Percentiles rank a stretch among this genome's conserved stretches.
Conservation (phyloP, 2,797 vertebrate species). For the Rhodeus uyekii region DNA sequence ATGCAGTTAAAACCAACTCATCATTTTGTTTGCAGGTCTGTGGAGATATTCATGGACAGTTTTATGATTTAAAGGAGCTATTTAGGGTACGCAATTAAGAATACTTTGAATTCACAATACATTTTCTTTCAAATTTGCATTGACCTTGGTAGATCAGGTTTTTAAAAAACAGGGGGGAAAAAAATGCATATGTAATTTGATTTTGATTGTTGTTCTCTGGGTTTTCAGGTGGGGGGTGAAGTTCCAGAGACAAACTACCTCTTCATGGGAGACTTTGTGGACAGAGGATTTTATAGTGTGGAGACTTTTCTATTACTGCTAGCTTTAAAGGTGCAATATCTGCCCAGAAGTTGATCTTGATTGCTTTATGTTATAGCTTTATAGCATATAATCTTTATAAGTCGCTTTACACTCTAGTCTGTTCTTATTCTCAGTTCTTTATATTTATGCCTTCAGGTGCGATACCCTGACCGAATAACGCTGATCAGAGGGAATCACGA, state of each 20-base stretch:
- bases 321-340: constrained; percentile 84
- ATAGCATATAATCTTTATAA: too few relatives aligned
- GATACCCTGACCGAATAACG: constrained; percentile 94
- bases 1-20: neutral
- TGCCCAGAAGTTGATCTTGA: neutral
- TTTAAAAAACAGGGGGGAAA: neutral
- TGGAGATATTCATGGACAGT: constrained; percentile 94
- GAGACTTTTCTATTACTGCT: constrained; percentile 92
- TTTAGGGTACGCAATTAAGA: constrained; percentile 83
- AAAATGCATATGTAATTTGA: neutral
- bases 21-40: constrained; percentile 79
- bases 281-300: constrained; percentile 94
- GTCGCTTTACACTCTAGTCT: neutral
- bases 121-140: neutral
- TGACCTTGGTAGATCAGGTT: neutral
- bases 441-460: constrained; percentile 75
- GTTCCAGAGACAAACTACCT: constrained; percentile 96
- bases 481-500: constrained; percentile 94
- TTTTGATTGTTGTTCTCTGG: constrained; percentile 66
- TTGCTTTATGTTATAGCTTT: neutral
- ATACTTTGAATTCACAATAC: neutral
- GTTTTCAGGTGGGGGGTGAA: constrained; percentile 87
- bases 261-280: constrained; percentile 97
- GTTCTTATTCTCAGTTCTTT: neutral
- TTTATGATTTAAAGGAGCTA: constrained; percentile 94